Evolutionary conservation across 2,797 vertebrate species (phyloP), one percentile per base, ranked within the genome.

Genomic region (Rachycentron canadum): DNA sequence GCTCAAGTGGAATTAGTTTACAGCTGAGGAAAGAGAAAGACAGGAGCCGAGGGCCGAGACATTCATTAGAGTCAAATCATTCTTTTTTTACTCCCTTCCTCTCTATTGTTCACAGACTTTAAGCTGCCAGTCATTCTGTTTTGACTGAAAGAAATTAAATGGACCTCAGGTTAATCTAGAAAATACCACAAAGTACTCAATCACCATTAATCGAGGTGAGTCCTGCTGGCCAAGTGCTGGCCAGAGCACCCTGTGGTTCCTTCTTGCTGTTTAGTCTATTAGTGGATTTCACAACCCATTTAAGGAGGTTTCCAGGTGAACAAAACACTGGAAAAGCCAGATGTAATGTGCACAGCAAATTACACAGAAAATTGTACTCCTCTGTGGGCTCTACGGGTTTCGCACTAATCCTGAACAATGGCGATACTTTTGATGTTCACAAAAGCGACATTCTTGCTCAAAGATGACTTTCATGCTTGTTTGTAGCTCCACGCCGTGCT

Each of bases 251-350:
- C 69, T 41, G 52, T 10, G 1, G 43, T 63, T 62, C 26, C 58
- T 52, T 61, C 57, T 28, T 12, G 62, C 76, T 86, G 60, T 78
- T 80, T 34, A n/a, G 73, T 71, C 82, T 69, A 77, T 87, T 86
- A 86, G 79, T 73, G 82, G 72, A 89, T 89, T 88, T 88, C 60
- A 82, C 74, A 86, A 81, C 23, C 71, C 75, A 81, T 86, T 92
- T 72, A 83, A 78, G 67, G 57, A 76, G 74, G 80, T 83, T 85
- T 86, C 63, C 70, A 85, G 78, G 77, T 81, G 76, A 89, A 85
- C 17, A 73, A 69, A 60, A 84, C 56, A 53, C 69, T 63, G 65
- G 34, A 77, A 79, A 85, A 85, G 70, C 71, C 64, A 78, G 63
- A 76, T 45, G 45, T 82, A 76, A 82, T 65, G 80, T 62, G 71